Evolutionary conservation across 2,113 vertebrate species (phyloP).

Genomic region (Peromyscus leucopus): DNA sequence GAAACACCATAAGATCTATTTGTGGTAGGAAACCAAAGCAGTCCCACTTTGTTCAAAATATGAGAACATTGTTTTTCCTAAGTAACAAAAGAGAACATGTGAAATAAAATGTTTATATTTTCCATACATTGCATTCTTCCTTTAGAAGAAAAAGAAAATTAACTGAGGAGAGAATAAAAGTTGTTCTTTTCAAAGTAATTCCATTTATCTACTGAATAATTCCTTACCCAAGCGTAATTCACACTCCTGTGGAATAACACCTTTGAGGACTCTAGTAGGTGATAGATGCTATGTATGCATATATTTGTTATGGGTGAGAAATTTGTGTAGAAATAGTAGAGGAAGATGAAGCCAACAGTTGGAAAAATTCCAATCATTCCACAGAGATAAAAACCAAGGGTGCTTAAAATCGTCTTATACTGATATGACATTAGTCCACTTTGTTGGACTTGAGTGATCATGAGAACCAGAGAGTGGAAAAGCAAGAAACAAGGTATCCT

Average conservation of each 20-base stretch:
- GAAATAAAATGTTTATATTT: background rate
- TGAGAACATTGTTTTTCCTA: background rate
- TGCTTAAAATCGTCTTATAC: rapidly evolving
- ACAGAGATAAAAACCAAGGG: background rate
- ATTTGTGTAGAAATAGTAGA: background rate
- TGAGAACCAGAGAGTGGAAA: background rate
- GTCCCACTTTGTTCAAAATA: conserved; percentile 23
- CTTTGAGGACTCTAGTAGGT: background rate
- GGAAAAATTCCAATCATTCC: background rate
- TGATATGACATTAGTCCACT: background rate
- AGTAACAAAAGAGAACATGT: background rate
- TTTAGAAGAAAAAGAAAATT: background rate
- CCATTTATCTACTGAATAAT: background rate
- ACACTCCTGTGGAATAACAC: background rate
- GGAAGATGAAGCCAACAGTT: background rate
- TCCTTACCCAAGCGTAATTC: background rate
- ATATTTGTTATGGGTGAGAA: background rate
- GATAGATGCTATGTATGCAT: background rate
- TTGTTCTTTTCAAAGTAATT: background rate
- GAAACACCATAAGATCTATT: conserved; percentile 39
- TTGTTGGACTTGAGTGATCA: background rate
- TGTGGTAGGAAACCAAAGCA: conserved; percentile 49
- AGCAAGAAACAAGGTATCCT: background rate
- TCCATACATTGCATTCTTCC: background rate
- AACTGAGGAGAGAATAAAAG: background rate